Base-by-base conservation (phyloP, 35 echinoderm and acorn worm species). In the Acanthaster planci region DNA sequence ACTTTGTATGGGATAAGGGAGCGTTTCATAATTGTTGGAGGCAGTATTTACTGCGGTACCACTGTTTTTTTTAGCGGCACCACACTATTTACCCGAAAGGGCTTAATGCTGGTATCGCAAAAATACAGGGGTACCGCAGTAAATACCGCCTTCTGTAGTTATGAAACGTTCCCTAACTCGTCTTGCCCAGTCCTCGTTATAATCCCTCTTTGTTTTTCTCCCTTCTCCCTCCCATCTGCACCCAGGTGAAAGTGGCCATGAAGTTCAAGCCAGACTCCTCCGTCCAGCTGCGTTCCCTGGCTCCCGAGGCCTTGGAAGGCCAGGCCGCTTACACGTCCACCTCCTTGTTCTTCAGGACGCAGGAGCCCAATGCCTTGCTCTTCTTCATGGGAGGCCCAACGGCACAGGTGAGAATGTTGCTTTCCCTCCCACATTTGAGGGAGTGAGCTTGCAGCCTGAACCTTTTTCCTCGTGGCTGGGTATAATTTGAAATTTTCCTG, bases 201-300 rank as follows among this genome's bases (percentile, higher is more conserved):
- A n/a, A 47, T 4, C 42, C 42, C 42, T 47, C 42, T 6, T 47
- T 47, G 42, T 47, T 47, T 47, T 47, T 4, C 12, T 19, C 8
- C 17, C 52, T 51, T 40, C 7, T 29, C 6, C 18, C 21, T 30
- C n/a, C n/a, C n/a, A n/a, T n/a, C n/a, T n/a, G n/a, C n/a, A n/a
- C n/a, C n/a, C 93, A 95, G 93, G 88, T 95, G 44, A 90, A 91
- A 87, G 89, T 95, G 7, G 93, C 93, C 55, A 87, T 87, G 39
- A 95, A 95, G 51, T 90, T 94, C 52, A 85, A 78, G 21, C 37
- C 72, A 15, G 89, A 91, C 31, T 91, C 84, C 26, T 87, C 80
- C n/a, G 64, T 91, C 2, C 44, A 87, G 22, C 89, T 95, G 2
- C 77, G 87, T 21, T 14, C 38, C 51, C 89, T 88, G 0, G 81